These are phyloP conservation scores for Salmo trutta DNA, from an alignment of 2,797 vertebrate species.

Conservation along the genomic window DNA sequence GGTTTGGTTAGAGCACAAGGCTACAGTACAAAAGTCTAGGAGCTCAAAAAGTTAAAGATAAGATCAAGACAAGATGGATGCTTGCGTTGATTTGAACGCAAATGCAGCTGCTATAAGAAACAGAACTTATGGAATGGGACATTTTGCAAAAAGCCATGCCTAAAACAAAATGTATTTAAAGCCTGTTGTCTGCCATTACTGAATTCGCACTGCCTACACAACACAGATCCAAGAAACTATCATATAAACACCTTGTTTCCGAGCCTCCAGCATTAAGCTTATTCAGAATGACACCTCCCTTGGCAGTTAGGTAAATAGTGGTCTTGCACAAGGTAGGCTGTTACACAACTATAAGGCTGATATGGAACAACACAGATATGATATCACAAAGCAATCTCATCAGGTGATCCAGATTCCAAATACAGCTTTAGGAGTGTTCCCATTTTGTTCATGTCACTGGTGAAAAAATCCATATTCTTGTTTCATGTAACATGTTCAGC, in stretches of 20 bases:
- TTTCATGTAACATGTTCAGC: slow-evolving; percentile 24
- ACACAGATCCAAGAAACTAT: not conserved
- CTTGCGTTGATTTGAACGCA: not conserved
- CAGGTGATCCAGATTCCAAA: slow-evolving; percentile 2
- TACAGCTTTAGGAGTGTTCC: not conserved
- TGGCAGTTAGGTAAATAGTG: not conserved
- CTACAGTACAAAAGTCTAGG: too few species aligned
- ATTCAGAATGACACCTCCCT: not conserved
- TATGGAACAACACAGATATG: not conserved
- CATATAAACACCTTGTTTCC: not conserved
- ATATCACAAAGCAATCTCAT: not conserved
- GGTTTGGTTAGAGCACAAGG: too few species aligned
- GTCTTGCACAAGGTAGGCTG: not conserved
- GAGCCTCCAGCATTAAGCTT: not conserved
- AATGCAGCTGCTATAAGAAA: not conserved
- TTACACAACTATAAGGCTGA: not conserved
- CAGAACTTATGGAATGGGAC: not conserved
- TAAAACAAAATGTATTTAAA: not conserved
- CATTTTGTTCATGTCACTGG: not conserved
- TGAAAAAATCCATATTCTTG: not conserved
- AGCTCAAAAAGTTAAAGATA: too few species aligned
- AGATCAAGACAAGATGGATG: not conserved
- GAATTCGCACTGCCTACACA: not conserved
- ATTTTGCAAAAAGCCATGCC: not conserved
- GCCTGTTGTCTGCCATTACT: not conserved